Percentiles rank a stretch among this genome's conserved stretches.
Conservation (phyloP, 2,113 vertebrate genomes). For the Pseudorectes ferrugineus region DNA sequence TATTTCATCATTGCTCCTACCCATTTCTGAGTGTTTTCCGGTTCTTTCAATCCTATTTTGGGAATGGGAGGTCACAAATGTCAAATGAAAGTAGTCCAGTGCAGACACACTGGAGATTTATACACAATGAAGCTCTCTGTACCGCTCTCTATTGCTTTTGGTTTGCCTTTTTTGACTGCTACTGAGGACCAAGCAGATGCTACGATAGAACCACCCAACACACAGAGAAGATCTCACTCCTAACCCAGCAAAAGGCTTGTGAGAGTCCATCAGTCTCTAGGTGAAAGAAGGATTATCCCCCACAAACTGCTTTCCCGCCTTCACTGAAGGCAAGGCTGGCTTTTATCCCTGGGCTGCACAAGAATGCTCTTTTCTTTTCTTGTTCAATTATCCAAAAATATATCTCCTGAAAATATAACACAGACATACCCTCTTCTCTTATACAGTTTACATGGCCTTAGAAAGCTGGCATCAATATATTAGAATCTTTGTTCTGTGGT, state of each 20-base stretch:
- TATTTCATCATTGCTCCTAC: background rate
- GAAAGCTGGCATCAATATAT: background rate
- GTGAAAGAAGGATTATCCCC: background rate
- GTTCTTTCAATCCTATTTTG: background rate
- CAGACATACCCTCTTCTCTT: background rate
- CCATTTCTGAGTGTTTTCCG: background rate
- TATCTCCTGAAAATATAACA: background rate
- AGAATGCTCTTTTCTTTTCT: background rate
- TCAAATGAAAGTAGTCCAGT: background rate
- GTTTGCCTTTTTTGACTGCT: background rate
- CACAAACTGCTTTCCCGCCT: rapidly evolving
- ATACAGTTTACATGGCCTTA: background rate
- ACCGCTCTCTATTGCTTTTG: background rate
- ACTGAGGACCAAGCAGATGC: background rate
- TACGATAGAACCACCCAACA: background rate
- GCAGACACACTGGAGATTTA: background rate
- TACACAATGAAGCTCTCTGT: background rate
- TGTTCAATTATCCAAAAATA: background rate
- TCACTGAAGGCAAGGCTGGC: background rate
- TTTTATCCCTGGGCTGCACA: background rate
- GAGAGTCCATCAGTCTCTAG: background rate
- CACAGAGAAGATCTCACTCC: background rate
- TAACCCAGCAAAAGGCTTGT: background rate
- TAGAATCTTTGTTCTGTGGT: background rate
- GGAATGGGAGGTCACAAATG: background rate